Conservation (phyloP, 2,888 invertebrate genomes). For the Pachydiplax longipennis region DNA sequence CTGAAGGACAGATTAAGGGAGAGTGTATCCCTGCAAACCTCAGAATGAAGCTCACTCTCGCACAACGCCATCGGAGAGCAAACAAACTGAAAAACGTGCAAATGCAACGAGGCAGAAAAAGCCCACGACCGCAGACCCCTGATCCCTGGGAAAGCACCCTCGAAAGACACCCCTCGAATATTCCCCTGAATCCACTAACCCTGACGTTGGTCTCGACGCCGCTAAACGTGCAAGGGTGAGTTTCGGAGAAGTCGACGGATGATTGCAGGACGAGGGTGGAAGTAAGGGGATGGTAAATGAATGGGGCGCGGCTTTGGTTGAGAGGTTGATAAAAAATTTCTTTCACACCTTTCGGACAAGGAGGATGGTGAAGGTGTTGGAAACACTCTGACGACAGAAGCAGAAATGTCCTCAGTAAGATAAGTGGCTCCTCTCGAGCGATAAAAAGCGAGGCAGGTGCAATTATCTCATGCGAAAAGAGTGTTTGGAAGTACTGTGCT, state of each 20-base stretch:
- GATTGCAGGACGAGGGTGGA: neutral
- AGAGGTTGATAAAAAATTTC: too few relatives aligned
- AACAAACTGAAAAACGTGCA: constrained; percentile 24
- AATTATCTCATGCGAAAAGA: too few relatives aligned
- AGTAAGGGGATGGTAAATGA: too few relatives aligned
- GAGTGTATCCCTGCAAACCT: neutral
- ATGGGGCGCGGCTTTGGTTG: too few relatives aligned
- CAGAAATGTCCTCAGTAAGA: too few relatives aligned
- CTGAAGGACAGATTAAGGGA: neutral
- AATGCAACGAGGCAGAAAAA: neutral
- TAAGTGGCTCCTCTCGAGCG: too few relatives aligned
- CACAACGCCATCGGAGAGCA: neutral
- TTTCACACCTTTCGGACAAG: too few relatives aligned
- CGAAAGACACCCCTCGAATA: neutral
- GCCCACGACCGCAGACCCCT: neutral
- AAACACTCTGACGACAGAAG: too few relatives aligned
- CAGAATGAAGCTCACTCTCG: neutral
- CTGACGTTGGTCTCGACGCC: neutral
- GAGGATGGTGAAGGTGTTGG: too few relatives aligned
- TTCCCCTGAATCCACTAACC: neutral
- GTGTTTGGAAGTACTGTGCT: too few relatives aligned
- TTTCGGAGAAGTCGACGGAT: neutral
- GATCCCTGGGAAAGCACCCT: neutral
- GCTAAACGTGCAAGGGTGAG: neutral
- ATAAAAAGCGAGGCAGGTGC: too few relatives aligned